These are phyloP conservation scores for Apoda limacodes DNA, from an alignment of 2,888 invertebrate genomes.

Conservation along the genomic window DNA sequence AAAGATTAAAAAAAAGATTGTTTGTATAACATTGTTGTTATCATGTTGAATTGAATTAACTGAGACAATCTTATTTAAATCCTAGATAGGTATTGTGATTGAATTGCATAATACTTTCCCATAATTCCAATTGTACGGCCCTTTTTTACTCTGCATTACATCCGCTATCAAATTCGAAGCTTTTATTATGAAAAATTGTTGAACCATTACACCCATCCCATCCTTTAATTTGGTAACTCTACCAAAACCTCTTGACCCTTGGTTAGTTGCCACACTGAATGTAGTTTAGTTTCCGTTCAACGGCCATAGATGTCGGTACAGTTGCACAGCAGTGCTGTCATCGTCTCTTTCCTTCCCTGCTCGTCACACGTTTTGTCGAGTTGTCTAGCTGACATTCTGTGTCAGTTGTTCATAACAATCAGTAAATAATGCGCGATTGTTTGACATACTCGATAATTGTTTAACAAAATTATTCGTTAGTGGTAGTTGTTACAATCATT, in stretches of 20 bases:
- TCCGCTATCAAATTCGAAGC: too few relatives aligned
- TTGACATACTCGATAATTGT: too few relatives aligned
- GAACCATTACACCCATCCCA: conserved; percentile 52
- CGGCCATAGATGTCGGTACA: too few relatives aligned
- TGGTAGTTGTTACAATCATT: too few relatives aligned
- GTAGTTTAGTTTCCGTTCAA: too few relatives aligned
- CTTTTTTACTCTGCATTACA: conserved; percentile 31
- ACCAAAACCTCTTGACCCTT: conserved; percentile 30
- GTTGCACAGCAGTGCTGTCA: too few relatives aligned
- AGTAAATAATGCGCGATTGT: conserved; percentile 35
- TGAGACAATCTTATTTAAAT: too few relatives aligned
- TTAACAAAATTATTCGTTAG: too few relatives aligned
- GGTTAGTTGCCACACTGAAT: conserved; percentile 4
- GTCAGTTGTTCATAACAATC: too few relatives aligned
- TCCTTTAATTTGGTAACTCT: conserved; percentile 47
- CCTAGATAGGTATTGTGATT: too few relatives aligned
- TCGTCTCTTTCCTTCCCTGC: too few relatives aligned
- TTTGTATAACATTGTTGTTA: conserved; percentile 6
- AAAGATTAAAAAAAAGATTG: too few relatives aligned
- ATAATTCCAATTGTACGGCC: conserved; percentile 27
- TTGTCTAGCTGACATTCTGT: not conserved
- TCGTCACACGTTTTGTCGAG: not conserved
- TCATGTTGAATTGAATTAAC: conserved; percentile 13
- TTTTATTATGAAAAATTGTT: conserved; percentile 43
- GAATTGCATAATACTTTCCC: conserved; percentile 22